Conservation (phyloP, 2,113 vertebrate species). For the Petromus typicus region DNA sequence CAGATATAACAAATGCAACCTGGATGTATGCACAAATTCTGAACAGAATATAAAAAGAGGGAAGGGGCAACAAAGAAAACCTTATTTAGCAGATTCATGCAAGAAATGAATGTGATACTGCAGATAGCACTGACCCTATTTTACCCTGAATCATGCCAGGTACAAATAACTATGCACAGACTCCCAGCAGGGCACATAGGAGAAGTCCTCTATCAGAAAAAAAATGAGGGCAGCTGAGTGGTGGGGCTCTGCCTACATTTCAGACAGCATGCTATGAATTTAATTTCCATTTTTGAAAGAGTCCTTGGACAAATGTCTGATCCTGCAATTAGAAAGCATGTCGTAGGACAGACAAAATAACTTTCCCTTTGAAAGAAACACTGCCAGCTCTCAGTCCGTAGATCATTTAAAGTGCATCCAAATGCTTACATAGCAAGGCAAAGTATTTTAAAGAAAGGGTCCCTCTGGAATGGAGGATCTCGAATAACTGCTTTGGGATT, state of each 20-base stretch:
- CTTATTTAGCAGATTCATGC: conserved; percentile 82
- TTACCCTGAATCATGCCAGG: conserved; percentile 80
- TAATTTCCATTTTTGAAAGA: conserved; percentile 71
- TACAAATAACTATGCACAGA: conserved; percentile 67
- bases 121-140: conserved; percentile 83
- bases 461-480: conserved; percentile 65
- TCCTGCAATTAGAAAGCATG: conserved; percentile 65
- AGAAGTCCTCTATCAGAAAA: conserved; percentile 70
- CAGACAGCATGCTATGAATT: conserved; percentile 68
- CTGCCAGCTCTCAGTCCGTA: conserved; percentile 60
- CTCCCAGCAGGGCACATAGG: conserved; percentile 67
- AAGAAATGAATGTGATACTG: conserved; percentile 81
- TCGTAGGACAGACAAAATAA: conserved; percentile 67
- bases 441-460: conserved; percentile 38
- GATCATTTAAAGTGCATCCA: conserved; percentile 86
- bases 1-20: conserved; percentile 86
- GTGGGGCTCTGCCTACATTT: conserved; percentile 67
- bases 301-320: conserved; percentile 67
- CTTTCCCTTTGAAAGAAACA: conserved; percentile 66
- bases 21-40: conserved; percentile 85
- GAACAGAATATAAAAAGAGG: conserved; percentile 85
- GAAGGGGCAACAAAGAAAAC: conserved; percentile 73
- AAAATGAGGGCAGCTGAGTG: conserved; percentile 54
- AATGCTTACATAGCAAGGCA: conserved; percentile 73
- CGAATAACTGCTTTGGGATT: conserved; percentile 61